A percentile compares a stretch with the other conserved stretches of the same genome.
Evolutionary conservation across 2,113 vertebrate genomes (phyloP).

Genomic region (Telmatochromis bifrenatus): DNA sequence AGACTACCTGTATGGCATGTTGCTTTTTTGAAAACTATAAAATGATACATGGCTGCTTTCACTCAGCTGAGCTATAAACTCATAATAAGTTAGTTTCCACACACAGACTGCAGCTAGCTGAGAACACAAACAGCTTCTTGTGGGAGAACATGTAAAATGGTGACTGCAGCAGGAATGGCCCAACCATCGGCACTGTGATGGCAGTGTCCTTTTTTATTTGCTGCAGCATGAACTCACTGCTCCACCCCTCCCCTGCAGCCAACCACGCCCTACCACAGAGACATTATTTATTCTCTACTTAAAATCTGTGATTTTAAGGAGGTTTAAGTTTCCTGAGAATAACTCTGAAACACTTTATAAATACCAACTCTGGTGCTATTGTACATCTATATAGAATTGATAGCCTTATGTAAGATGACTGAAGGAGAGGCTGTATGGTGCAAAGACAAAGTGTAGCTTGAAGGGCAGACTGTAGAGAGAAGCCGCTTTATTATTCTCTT

Average conservation of each 20-base stretch:
- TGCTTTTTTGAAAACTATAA: neutral
- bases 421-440: neutral
- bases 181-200: neutral
- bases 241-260: neutral
- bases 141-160: neutral
- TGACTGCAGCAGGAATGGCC: neutral
- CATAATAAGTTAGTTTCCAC: neutral
- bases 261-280: neutral
- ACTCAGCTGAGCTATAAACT: neutral
- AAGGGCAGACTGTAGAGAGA: neutral
- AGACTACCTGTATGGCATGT: neutral
- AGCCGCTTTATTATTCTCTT: conserved; percentile 31
- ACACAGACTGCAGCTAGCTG: neutral
- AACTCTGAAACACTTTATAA: neutral
- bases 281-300: neutral
- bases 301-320: neutral
- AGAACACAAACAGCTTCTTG: neutral
- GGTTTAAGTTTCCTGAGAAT: neutral
- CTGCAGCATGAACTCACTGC: neutral
- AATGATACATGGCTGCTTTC: neutral
- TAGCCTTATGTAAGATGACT: conserved; percentile 22
- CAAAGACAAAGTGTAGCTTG: neutral
- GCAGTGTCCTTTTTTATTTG: neutral
- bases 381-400: conserved; percentile 16
- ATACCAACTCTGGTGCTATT: neutral